These are phyloP conservation scores for Trinorchestia longiramus DNA, from an alignment of 1,140 invertebrate genomes.

Conservation along the genomic window DNA sequence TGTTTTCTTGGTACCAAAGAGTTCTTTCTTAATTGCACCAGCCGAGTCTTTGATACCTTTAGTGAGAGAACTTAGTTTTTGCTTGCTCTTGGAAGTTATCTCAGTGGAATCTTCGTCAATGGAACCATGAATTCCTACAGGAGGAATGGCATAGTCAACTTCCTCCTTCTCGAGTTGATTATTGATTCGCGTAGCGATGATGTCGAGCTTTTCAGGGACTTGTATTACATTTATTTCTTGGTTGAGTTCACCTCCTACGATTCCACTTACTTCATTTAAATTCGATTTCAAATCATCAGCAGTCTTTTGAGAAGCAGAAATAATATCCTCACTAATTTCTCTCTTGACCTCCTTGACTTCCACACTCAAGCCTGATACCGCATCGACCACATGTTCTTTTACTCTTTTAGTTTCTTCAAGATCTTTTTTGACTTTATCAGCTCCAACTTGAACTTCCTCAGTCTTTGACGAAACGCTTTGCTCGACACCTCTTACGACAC, in stretches of 20 bases:
- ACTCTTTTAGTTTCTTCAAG: neutral
- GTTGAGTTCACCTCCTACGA: neutral
- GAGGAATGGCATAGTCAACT: neutral
- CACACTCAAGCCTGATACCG: neutral
- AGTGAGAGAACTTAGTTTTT: neutral
- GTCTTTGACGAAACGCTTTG: neutral
- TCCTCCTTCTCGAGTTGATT: neutral
- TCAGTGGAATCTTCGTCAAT: slow-evolving; percentile 3
- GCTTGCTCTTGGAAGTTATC: neutral
- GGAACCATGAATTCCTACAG: slow-evolving; percentile 23
- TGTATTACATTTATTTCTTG: neutral
- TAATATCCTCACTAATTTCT: neutral
- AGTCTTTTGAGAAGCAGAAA: neutral
- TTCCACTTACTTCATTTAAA: neutral
- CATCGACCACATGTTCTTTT: neutral
- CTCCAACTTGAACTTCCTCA: neutral
- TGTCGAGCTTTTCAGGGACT: neutral
- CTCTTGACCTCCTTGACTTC: neutral
- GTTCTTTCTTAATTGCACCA: slow-evolving; percentile 1
- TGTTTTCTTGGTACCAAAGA: neutral
- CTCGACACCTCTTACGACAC: neutral
- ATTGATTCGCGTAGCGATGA: neutral
- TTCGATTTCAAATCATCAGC: neutral
- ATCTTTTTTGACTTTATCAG: neutral
- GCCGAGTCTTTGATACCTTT: slow-evolving; percentile 13